Conservation (phyloP, 2,888 invertebrate species). For the Halictus quadricinctus region DNA sequence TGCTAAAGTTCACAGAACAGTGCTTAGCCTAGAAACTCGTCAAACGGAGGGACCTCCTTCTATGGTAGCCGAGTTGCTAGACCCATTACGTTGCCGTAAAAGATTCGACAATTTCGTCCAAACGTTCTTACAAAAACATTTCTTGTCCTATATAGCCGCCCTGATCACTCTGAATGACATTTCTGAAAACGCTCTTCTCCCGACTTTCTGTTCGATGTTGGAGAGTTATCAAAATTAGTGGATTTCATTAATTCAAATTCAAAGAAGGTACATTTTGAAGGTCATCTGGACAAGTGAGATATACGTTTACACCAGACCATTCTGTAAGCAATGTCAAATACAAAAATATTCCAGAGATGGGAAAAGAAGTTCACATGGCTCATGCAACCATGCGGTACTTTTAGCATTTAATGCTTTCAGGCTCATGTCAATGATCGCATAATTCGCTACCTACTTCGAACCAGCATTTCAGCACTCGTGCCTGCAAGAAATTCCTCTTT, state of each 20-base stretch:
- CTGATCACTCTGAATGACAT: not conserved
- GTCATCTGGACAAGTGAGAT: too few species aligned
- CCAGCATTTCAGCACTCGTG: not conserved
- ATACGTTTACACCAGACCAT: too few species aligned
- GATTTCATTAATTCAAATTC: too few species aligned
- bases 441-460: not conserved
- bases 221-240: not conserved
- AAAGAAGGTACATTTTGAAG: too few species aligned
- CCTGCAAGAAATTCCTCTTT: not conserved
- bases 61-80: not conserved
- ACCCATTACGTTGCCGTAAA: not conserved
- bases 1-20: constrained; percentile 56
- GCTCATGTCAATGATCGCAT: not conserved
- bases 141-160: not conserved
- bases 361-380: too few species aligned
- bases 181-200: not conserved
- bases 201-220: not conserved
- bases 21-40: constrained; percentile 59
- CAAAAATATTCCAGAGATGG: too few species aligned
- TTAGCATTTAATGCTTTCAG: not conserved
- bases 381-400: not conserved
- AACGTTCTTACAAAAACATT: not conserved
- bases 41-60: constrained; percentile 31
- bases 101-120: not conserved
- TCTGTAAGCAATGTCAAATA: not conserved